Base-by-base conservation (phyloP, 2,888 invertebrate species). In the Cryptus viduatorius region DNA sequence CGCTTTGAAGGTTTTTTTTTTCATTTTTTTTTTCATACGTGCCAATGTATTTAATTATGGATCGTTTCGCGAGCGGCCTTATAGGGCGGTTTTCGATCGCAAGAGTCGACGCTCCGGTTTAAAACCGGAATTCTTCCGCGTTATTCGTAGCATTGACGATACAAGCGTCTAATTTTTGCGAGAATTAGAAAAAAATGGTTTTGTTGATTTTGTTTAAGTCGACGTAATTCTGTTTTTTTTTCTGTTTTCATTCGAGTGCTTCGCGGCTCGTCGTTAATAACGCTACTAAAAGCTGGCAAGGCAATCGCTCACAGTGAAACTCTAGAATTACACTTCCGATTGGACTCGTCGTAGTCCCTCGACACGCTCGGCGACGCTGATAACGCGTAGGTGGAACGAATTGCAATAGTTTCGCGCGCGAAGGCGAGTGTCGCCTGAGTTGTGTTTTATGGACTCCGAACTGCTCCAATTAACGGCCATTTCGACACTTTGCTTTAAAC, bases 81-180 rank as follows among this genome's bases (percentile, higher is more conserved):
- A 76, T 84, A 84, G 71, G 82, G 84, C 79, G 79, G 82, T 79
- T 75, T 64, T 29, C 64, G 75, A 82, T 79, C 59, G 82, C 65
- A 59, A 75, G 79, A 79, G 65, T 37, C 56, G 56, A 24, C 64
- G 19, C 42, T 37, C 37, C 61, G 81, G 73, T 76, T 29, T 4
- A 37, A 64, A 77, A 67, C 72, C 24, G 50, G 69, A 71, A 76
- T 79, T 75, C 75, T 75, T 84, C 78, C 82, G 78, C 78, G 81
- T 80, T 31, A 24, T n/a, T 7, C n/a, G 31, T 61, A 24, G 61
- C 14, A 14, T 29, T 14, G 5, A 61, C 31, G 61, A 24, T 14
- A 61, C 12, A 61, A 5, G 29, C 14, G 5, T 61, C 14, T 24
- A 29, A 31, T 14, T 14, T 31, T 31, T 29, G 3, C 29, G 31